Conservation (phyloP, 2,113 vertebrate species). For the Callospermophilus lateralis region DNA sequence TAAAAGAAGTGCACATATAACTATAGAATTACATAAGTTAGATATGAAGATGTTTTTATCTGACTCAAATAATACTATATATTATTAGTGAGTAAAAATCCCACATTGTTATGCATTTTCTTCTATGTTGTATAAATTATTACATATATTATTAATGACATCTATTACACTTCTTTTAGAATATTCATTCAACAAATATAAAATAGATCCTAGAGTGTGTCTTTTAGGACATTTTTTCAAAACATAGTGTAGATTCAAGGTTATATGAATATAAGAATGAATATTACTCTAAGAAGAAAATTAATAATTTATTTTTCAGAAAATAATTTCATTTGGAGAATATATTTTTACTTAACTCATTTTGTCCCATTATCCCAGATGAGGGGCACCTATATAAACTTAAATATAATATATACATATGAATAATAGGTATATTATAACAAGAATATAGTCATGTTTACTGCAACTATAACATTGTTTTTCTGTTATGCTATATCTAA, state of each 20-base stretch:
- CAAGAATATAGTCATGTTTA: not conserved
- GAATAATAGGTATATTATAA: too few species aligned
- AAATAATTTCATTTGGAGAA: constrained; percentile 33
- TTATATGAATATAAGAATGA: not conserved
- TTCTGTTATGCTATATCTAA: not conserved
- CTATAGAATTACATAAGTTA: not conserved
- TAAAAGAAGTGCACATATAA: not conserved
- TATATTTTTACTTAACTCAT: constrained; percentile 3
- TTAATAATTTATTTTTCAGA: constrained; percentile 62
- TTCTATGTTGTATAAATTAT: constrained; percentile 44
- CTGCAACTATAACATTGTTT: not conserved
- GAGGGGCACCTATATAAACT: too few species aligned
- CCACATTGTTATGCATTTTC: not conserved
- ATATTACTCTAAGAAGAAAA: not conserved
- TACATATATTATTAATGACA: constrained; percentile 58
- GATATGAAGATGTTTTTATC: not conserved
- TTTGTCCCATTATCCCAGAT: too few species aligned
- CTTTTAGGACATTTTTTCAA: constrained; percentile 48
- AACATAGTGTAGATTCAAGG: not conserved
- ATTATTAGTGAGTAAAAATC: not conserved
- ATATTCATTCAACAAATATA: constrained; percentile 44
- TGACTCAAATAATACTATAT: not conserved
- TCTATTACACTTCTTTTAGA: constrained; percentile 36
- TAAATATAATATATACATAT: too few species aligned
- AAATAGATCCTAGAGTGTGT: not conserved